Conservation (phyloP, 2,888 invertebrate species). For the Trissolcus brochymenae region DNA sequence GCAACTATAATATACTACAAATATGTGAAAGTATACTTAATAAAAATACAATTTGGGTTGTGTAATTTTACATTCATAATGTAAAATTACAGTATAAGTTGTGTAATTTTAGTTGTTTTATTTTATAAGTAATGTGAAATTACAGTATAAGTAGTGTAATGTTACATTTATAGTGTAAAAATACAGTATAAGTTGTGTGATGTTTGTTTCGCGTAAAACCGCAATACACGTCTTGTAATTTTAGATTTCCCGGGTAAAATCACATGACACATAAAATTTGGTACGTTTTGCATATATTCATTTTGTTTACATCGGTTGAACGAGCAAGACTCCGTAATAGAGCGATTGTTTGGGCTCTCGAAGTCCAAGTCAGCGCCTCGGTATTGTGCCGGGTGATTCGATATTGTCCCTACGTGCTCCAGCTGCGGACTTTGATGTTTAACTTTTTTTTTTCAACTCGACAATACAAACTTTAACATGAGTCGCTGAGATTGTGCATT, state of each 20-base stretch:
- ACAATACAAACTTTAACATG: conserved; percentile 43
- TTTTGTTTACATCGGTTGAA: neutral
- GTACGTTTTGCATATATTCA: too few relatives aligned
- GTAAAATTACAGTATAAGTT: too few relatives aligned
- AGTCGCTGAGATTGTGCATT: conserved; percentile 30
- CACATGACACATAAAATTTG: too few relatives aligned
- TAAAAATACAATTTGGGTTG: too few relatives aligned
- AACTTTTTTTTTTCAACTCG: conserved; percentile 19
- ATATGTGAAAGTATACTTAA: too few relatives aligned
- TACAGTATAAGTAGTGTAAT: too few relatives aligned
- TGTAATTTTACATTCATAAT: too few relatives aligned
- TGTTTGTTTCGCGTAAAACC: neutral
- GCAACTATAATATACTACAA: too few relatives aligned
- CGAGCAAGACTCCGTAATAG: conserved; percentile 1
- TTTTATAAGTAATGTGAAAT: too few relatives aligned
- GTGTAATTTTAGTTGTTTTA: too few relatives aligned
- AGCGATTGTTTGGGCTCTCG: conserved; percentile 21
- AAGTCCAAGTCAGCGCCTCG: conserved; percentile 20
- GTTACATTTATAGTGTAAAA: neutral
- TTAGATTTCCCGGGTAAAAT: too few relatives aligned
- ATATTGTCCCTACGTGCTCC: conserved; percentile 35
- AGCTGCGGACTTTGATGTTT: conserved; percentile 36
- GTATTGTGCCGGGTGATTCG: conserved; percentile 44
- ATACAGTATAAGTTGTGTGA: neutral
- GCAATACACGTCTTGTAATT: too few relatives aligned